Conservation (phyloP, 92 coral and sea anemone species). For the Epizoanthus ramosus region DNA sequence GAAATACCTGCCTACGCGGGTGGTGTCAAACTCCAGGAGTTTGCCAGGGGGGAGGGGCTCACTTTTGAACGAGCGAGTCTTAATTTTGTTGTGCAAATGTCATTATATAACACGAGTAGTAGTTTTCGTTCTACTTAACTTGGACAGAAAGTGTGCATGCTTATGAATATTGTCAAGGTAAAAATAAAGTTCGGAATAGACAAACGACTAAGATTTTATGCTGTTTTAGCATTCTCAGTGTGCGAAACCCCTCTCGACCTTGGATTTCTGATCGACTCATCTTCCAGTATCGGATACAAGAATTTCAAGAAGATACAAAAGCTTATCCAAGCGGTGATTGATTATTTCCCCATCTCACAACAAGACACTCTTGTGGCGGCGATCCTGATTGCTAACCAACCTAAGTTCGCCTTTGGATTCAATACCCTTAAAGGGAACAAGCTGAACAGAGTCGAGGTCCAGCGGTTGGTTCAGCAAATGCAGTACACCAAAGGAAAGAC, state of each 20-base stretch:
- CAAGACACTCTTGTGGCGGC: constrained; percentile 70
- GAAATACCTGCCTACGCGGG: too few species aligned
- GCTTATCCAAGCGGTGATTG: constrained; percentile 63
- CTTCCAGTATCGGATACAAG: constrained; percentile 70
- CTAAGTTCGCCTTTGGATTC: constrained; percentile 64
- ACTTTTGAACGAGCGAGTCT: too few species aligned
- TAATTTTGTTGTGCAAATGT: too few species aligned
- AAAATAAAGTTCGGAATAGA: too few species aligned
- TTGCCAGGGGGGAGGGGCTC: too few species aligned
- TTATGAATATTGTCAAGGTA: too few species aligned
- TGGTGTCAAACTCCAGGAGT: too few species aligned
- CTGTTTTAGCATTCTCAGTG: constrained; percentile 27
- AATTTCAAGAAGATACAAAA: constrained; percentile 69
- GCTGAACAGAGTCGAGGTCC: constrained; percentile 64
- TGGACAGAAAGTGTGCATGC: too few species aligned
- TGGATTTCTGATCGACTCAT: constrained; percentile 80
- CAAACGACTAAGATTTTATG: too few species aligned
- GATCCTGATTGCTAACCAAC: constrained; percentile 56
- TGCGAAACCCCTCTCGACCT: constrained; percentile 81
- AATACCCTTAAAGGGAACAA: constrained; percentile 68
- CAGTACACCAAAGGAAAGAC: constrained; percentile 69
- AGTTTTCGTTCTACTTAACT: too few species aligned
- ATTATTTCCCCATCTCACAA: constrained; percentile 69
- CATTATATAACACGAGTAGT: too few species aligned
- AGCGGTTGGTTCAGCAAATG: constrained; percentile 58